These are phyloP conservation scores for Leptothorax acervorum DNA, from an alignment of 2,888 invertebrate species.

Conservation along the genomic window DNA sequence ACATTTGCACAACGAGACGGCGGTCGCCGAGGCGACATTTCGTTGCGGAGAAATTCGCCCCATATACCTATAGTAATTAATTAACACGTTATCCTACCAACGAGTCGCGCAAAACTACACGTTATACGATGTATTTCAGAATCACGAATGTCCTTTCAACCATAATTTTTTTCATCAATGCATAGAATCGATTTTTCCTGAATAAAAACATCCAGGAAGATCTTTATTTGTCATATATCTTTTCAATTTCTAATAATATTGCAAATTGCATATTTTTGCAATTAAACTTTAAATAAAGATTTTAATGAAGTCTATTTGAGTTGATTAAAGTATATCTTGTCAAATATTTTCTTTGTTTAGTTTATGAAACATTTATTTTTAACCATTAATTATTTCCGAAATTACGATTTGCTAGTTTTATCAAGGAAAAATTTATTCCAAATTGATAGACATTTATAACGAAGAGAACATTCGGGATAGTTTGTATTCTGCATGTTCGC, in stretches of 20 bases:
- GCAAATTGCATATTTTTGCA: background rate
- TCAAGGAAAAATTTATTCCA: background rate
- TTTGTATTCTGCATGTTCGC: background rate
- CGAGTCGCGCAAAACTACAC: background rate
- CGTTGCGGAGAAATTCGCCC: background rate
- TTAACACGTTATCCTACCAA: conserved; percentile 6
- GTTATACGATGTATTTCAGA: background rate
- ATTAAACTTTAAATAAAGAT: background rate
- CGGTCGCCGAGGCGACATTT: conserved; percentile 1
- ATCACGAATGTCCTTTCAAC: background rate
- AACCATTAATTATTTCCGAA: background rate
- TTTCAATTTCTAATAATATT: background rate
- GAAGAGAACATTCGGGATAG: background rate
- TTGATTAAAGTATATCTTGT: conserved; percentile 1
- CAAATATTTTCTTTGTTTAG: background rate
- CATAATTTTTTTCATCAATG: background rate
- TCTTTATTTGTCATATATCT: background rate
- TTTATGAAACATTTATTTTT: background rate
- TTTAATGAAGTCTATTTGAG: background rate
- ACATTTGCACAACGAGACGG: conserved; percentile 36
- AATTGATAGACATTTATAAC: background rate
- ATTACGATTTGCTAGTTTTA: background rate
- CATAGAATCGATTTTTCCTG: background rate
- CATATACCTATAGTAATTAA: background rate
- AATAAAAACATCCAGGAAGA: background rate